Conservation (phyloP, 2,888 invertebrate species). For the Rotaria socialis region DNA sequence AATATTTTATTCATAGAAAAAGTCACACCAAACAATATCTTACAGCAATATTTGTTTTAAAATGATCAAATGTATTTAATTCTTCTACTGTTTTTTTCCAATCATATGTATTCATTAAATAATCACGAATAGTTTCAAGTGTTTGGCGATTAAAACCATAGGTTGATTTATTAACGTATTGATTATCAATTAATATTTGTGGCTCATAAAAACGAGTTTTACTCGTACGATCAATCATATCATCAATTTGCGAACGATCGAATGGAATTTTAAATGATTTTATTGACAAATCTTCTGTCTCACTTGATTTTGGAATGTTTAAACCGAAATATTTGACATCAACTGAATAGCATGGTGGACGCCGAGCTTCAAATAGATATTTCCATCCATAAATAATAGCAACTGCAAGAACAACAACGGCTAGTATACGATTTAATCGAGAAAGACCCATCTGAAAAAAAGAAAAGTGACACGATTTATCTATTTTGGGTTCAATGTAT, state of each 20-base stretch:
- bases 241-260: not conserved
- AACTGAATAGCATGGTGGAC: not conserved
- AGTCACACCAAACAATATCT: not conserved
- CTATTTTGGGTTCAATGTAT: not conserved
- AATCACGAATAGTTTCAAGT: slow-evolving; percentile 68
- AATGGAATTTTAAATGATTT: not conserved
- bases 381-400: too few species aligned
- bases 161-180: not conserved
- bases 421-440: not conserved
- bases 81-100: slow-evolving; percentile 69
- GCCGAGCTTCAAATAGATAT: too few species aligned
- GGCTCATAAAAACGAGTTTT: slow-evolving; percentile 17
- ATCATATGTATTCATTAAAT: slow-evolving; percentile 74
- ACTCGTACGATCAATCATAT: not conserved
- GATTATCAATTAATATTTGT: not conserved
- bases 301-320: not conserved
- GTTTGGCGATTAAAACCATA: slow-evolving; percentile 75
- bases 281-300: not conserved
- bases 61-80: slow-evolving; percentile 74
- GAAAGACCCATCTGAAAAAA: slow-evolving; percentile 1
- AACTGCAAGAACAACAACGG: too few species aligned
- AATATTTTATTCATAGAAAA: not conserved
- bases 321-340: slow-evolving; percentile 16
- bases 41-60: slow-evolving; percentile 66
- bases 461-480: not conserved